Evolutionary conservation across 2,797 vertebrate genomes (phyloP).

Genomic region (Ptychobarbus kaznakovi): DNA sequence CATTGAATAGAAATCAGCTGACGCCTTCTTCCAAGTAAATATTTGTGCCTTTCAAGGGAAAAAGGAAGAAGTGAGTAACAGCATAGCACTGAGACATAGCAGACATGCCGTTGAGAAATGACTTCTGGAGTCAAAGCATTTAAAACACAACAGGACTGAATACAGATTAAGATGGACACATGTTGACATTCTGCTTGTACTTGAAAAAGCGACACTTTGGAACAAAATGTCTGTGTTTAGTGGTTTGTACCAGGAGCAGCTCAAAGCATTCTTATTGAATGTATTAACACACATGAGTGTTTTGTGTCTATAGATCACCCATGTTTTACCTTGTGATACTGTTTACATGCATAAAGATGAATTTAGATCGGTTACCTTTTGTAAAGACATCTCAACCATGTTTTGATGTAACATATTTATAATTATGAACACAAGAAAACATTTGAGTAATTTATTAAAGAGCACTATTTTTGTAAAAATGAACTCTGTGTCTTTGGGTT

Average conservation of each 20-base stretch:
- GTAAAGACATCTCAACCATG: conserved; percentile 84
- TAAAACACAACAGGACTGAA: not conserved
- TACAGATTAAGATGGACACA: not conserved
- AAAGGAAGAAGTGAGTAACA: conserved; percentile 51
- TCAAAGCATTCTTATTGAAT: conserved; percentile 68
- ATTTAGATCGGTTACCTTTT: conserved; percentile 82
- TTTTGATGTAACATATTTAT: conserved; percentile 92
- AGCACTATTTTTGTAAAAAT: conserved; percentile 91
- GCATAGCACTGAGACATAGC: conserved; percentile 9
- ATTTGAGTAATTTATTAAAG: conserved; percentile 99
- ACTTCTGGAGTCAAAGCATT: not conserved
- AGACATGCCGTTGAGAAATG: conserved; percentile 23
- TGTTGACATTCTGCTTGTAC: conserved; percentile 47
- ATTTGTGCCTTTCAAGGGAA: conserved; percentile 54
- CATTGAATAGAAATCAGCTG: conserved; percentile 34
- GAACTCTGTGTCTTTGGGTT: conserved; percentile 35
- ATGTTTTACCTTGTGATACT: conserved; percentile 68
- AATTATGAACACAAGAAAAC: conserved; percentile 79
- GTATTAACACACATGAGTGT: conserved; percentile 71
- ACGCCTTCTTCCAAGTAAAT: conserved; percentile 59
- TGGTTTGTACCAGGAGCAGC: conserved; percentile 59
- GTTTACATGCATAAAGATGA: conserved; percentile 83
- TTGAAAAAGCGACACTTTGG: conserved; percentile 59
- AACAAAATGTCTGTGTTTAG: conserved; percentile 22
- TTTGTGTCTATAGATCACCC: conserved; percentile 56